Base-by-base conservation (phyloP, 2,888 invertebrate genomes). In the Apamea epomidion region DNA sequence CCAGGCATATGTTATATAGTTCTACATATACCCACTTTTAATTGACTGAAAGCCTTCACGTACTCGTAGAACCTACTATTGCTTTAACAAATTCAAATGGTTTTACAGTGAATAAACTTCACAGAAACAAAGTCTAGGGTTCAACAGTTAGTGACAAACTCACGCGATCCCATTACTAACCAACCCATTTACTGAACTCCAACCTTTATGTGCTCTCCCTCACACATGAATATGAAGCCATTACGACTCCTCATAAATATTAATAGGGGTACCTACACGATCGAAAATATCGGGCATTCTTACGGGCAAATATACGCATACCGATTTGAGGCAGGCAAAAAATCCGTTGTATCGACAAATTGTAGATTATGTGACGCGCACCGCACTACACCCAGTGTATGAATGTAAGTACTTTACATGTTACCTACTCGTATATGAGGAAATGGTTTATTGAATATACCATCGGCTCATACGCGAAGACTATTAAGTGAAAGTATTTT, bases 191-290 rank as follows among this genome's bases (percentile, higher is more conserved):
- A 37, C 25, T 81, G 62, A 81, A 81, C 75, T 64, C 37, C 32
- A 64, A 81, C 74, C 81, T 74, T 60, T 42, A 60, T 65, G 54
- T 37, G 60, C n/a, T 76, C 68, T 65, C 69, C 2, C 74, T 18
- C 45, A 45, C 72, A 82, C 75, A 74, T 54, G 72, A 74, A 71
- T 78, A 74, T 78, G 67, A 86, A 80, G 64, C 70, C 76, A 86
- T 78, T 76, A 82, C 51, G 76, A 60, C 37, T 68, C 45, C 37
- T 83, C 86, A 86, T 86, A 86, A 80, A 86, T 86, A 86, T 86
- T 86, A 74, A 86, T 80, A 80, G 76, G 67, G 75, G 78, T 76
- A 76, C 62, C 69, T 65, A 78, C 67, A 64, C 54, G 64, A 78
- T 76, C 72, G 70, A 45, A 75, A 84, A 83, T 83, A 83, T 74